Base-by-base conservation (phyloP, 2,113 vertebrate genomes). In the Hydrochoerus hydrochaeris region DNA sequence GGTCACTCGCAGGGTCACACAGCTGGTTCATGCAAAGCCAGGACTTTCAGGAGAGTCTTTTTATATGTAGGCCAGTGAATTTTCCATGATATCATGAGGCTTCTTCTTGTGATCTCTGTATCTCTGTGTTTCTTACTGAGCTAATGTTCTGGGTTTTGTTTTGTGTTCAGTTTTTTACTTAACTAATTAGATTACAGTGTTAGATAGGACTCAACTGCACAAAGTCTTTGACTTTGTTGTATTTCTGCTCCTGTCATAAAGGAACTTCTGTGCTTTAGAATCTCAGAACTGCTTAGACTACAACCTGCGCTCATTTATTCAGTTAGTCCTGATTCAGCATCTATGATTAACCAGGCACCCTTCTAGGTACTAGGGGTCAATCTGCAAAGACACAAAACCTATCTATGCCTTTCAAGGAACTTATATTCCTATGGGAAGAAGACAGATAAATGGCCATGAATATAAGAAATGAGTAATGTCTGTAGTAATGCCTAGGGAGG, bases 251-350 rank as follows among this genome's bases (percentile, higher is more conserved):
- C 41, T 7, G 1, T 69, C 81, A 65, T n/a, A 30, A 91, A 63
- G 63, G 58, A 14, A 38, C 54, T 62, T 57, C 28, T 2, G 4
- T 54, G 54, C 90, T 94, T 38, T 57, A 62, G 41, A 22, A 1
- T 81, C 3, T 49, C 52, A 87, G 17, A 52, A 62, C 65, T 30
- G 11, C 82, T 58, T 85, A 49, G 67, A 88, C 32, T 49, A 10
- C 41, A 91, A 60, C 24, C 19, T 49, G 71, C 7, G 28, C 60
- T 71, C 26, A 2, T 77, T 77, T 62, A 52, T 69, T 88, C 62
- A 49, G 58, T 60, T 88, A 95, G 77, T 86, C 67, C 63, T 86
- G 49, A 35, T 35, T 94, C 41, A 81, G 46, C 57, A 95, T 38
- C 32, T 71, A 28, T 63, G 85, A 35, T 32, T 65, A 84, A 73